Evolutionary conservation across 2,113 vertebrate genomes (phyloP).

Genomic region (Micronycteris hirsuta): DNA sequence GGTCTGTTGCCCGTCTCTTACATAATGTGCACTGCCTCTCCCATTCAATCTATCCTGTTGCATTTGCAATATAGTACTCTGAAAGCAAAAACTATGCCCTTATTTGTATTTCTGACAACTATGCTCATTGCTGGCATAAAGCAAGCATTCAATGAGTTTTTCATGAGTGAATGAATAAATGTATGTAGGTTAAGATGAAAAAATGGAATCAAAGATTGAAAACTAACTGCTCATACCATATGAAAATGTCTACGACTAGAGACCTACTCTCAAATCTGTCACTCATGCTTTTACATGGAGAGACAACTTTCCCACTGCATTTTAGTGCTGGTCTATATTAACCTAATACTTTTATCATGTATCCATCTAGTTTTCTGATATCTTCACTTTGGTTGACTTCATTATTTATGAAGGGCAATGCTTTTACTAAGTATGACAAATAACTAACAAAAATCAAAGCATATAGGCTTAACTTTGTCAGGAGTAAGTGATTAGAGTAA

Average conservation of each 20-base stretch:
- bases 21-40: neutral
- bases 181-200: neutral
- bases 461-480: neutral
- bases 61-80: neutral
- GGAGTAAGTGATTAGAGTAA: neutral
- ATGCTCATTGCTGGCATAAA: neutral
- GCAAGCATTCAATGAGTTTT: neutral
- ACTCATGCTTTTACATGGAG: neutral
- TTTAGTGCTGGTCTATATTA: neutral
- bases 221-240: neutral
- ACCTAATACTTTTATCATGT: neutral
- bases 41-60: neutral
- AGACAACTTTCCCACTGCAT: neutral
- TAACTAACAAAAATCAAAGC: neutral
- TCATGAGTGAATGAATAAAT: neutral
- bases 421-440: neutral
- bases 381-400: neutral
- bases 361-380: neutral
- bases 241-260: neutral
- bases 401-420: neutral
- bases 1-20: neutral
- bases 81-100: neutral
- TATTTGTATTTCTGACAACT: neutral
- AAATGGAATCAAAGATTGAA: neutral
- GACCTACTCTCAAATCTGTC: neutral